Evolutionary conservation across 2,888 invertebrate species (phyloP).

Genomic region (Pimpla rufipes): DNA sequence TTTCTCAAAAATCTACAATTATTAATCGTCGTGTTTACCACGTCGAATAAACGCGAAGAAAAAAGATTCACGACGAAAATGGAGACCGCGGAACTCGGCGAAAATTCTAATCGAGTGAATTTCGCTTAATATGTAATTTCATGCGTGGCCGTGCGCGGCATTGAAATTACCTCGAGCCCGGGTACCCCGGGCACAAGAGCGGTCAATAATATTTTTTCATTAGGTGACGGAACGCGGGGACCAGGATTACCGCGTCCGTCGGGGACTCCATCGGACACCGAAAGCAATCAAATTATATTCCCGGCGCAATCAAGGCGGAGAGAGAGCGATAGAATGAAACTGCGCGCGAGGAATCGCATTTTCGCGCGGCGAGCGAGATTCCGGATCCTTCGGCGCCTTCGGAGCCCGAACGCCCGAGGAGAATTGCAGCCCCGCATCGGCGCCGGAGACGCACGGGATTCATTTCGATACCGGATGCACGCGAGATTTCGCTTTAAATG

Average conservation of each 20-base stretch:
- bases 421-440: slow-evolving; percentile 34
- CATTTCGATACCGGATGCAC: slow-evolving; percentile 66
- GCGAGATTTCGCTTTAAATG: slow-evolving; percentile 71
- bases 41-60: too few relatives aligned
- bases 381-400: slow-evolving; percentile 1
- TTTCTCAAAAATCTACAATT: too few relatives aligned
- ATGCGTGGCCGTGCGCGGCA: background rate
- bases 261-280: slow-evolving; percentile 74
- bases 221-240: slow-evolving; percentile 71
- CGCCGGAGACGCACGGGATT: slow-evolving; percentile 56
- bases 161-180: slow-evolving; percentile 69
- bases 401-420: slow-evolving; percentile 32
- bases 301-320: slow-evolving; percentile 81
- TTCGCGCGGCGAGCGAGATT: slow-evolving; percentile 22
- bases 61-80: background rate
- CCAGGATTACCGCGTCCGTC: slow-evolving; percentile 79
- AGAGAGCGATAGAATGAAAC: slow-evolving; percentile 68
- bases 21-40: too few relatives aligned
- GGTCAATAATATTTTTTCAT: slow-evolving; percentile 82
- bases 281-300: slow-evolving; percentile 84
- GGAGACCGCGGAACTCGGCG: background rate
- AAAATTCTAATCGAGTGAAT: background rate
- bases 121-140: background rate
- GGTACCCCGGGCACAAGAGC: slow-evolving; percentile 72
- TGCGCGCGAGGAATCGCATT: slow-evolving; percentile 27